phyloP scores from a whole-genome alignment of 2,888 invertebrate species.

The Trichacis sp. region DNA sequence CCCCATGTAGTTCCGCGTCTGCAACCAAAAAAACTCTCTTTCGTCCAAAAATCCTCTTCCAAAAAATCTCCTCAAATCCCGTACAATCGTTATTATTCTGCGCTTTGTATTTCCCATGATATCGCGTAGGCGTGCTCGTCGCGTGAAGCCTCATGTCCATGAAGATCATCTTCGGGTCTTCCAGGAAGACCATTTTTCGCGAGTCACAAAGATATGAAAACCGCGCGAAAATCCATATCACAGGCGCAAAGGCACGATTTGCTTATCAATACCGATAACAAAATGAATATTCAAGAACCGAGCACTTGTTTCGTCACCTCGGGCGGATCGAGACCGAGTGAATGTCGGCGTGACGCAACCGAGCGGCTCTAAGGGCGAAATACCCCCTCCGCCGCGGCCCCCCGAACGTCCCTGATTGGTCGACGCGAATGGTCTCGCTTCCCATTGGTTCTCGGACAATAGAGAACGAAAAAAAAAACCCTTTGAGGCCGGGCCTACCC shows the following conservation, averaged over 20 bases:
- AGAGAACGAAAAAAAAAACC: constrained; percentile 45
- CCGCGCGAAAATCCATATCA: neutral
- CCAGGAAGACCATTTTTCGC: constrained; percentile 65
- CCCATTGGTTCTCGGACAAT: constrained; percentile 44
- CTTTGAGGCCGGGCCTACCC: constrained; percentile 51
- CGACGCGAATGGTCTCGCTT: constrained; percentile 23
- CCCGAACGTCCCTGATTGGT: constrained; percentile 49
- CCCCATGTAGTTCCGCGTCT: constrained; percentile 75
- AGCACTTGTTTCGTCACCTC: constrained; percentile 41
- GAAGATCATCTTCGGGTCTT: constrained; percentile 67
- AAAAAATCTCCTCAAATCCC: constrained; percentile 22
- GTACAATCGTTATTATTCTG: constrained; percentile 68
- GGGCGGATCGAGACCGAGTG: constrained; percentile 58
- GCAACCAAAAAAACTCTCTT: constrained; percentile 63
- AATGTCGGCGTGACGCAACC: constrained; percentile 67
- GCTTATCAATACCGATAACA: constrained; percentile 19
- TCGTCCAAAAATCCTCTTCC: too few relatives aligned
- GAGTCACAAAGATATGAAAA: constrained; percentile 16
- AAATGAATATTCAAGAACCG: constrained; percentile 31
- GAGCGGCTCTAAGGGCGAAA: constrained; percentile 59
- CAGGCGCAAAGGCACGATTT: neutral
- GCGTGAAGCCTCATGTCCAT: constrained; percentile 66
- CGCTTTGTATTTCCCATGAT: constrained; percentile 59
- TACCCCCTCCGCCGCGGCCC: constrained; percentile 52
- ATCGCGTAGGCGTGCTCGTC: constrained; percentile 65